Evolutionary conservation across 1,140 invertebrate genomes (phyloP).

Genomic region (Caenorhabditis brenneri): DNA sequence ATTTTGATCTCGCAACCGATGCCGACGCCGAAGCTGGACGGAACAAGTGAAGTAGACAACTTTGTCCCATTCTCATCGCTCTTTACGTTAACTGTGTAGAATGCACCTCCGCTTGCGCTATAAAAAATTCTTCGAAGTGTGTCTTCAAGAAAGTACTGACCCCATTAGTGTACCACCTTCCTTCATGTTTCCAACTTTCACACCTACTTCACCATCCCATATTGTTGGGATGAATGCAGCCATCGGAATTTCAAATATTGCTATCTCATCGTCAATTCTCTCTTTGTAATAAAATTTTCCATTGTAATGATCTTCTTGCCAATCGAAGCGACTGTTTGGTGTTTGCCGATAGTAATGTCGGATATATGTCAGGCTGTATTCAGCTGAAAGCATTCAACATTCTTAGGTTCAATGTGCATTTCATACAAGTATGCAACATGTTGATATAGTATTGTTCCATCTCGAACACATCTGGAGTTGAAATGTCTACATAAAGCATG

Average conservation of each 20-base stretch:
- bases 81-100: background rate
- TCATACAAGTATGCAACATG: background rate
- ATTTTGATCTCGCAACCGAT: background rate
- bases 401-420: background rate
- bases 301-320: constrained; percentile 13
- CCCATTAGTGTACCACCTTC: background rate
- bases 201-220: background rate
- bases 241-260: background rate
- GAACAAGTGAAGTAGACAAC: background rate
- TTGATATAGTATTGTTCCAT: background rate
- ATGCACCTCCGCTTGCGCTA: background rate
- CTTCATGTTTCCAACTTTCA: background rate
- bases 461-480: background rate
- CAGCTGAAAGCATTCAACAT: background rate
- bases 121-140: background rate
- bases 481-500: background rate
- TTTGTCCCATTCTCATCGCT: background rate
- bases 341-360: background rate
- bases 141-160: background rate
- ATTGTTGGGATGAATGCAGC: background rate
- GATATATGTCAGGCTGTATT: background rate
- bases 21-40: background rate
- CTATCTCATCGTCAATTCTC: background rate
- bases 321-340: background rate
- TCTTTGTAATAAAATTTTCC: constrained; percentile 33